Evolutionary conservation across 2,113 vertebrate species (phyloP).

Genomic region (Rattus rattus): DNA sequence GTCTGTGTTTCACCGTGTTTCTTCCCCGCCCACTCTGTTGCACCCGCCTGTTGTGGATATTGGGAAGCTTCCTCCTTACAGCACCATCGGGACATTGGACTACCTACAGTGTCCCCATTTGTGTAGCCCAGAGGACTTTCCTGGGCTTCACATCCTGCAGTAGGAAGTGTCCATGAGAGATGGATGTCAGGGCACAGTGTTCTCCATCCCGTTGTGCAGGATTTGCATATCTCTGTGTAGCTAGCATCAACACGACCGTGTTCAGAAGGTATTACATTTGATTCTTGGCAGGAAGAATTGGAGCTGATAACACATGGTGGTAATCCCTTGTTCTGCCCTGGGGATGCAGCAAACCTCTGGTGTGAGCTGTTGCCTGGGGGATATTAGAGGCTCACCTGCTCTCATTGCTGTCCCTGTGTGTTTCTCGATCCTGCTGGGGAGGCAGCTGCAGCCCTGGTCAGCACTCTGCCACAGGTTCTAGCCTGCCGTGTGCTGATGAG

Average conservation of each 20-base stretch:
- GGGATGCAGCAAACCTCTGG: slow-evolving; percentile 54
- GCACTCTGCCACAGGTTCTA: background rate
- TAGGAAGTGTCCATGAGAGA: slow-evolving; percentile 7
- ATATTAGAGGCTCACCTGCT: slow-evolving; percentile 35
- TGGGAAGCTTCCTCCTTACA: background rate
- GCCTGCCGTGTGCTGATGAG: background rate
- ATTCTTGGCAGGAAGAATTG: slow-evolving; percentile 64
- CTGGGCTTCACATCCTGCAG: background rate
- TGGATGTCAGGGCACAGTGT: background rate
- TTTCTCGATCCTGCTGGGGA: background rate
- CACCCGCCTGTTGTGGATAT: background rate
- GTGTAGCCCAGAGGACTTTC: background rate
- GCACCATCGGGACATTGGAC: background rate
- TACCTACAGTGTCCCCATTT: background rate
- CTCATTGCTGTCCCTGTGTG: background rate
- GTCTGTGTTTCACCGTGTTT: background rate
- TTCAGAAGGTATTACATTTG: slow-evolving; percentile 44
- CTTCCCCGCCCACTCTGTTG: background rate
- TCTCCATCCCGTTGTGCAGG: background rate
- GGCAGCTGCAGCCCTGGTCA: background rate
- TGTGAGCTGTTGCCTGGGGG: slow-evolving; percentile 25
- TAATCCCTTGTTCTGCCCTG: slow-evolving; percentile 67
- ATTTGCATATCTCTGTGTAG: slow-evolving; percentile 56
- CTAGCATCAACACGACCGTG: fast-evolving
- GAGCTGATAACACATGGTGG: slow-evolving; percentile 60